A percentile compares a stretch with the other conserved stretches of the same genome.
Conservation (phyloP, 64 coral and sea anemone genomes). For the Stylophora pistillata region DNA sequence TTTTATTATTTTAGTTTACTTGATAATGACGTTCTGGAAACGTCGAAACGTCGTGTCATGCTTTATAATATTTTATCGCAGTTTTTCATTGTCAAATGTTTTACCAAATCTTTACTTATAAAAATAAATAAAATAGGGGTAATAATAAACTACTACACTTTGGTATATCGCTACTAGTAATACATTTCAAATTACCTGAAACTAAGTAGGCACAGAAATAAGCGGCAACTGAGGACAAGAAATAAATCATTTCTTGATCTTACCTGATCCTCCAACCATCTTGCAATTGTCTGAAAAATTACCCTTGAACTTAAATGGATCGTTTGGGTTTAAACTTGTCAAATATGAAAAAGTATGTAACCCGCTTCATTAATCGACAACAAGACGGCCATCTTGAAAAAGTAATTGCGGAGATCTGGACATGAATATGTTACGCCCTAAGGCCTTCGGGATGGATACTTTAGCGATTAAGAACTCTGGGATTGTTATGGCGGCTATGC, state of each 20-base stretch:
- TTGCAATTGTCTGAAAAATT: neutral
- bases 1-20: too few species aligned
- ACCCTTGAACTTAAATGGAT: neutral
- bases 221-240: neutral
- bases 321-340: neutral
- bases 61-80: too few species aligned
- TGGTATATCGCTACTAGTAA: neutral
- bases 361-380: neutral
- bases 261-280: constrained; percentile 49
- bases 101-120: too few species aligned
- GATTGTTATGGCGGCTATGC: neutral
- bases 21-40: too few species aligned
- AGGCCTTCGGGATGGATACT: neutral
- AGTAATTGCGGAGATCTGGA: neutral
- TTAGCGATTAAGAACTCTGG: neutral
- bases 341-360: neutral
- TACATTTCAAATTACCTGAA: too few species aligned
- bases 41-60: too few species aligned
- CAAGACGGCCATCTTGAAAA: neutral
- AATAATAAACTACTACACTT: too few species aligned
- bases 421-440: neutral
- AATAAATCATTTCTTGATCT: neutral
- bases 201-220: neutral
- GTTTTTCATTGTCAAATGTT: too few species aligned
- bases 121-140: too few species aligned